phyloP scores from a whole-genome alignment of 1,140 invertebrate species.

The Temnothorax longispinosus region DNA sequence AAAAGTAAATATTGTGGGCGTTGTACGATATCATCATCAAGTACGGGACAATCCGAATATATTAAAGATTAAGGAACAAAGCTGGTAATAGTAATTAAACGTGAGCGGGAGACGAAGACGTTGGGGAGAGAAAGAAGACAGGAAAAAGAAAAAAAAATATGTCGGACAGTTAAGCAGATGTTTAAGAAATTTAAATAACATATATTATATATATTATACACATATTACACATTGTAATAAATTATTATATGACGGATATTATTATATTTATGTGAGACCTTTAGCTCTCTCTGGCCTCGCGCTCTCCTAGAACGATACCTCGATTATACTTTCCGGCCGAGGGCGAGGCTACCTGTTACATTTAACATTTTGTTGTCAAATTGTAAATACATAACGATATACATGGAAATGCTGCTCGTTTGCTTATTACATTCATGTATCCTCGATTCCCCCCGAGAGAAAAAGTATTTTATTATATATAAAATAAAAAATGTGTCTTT shows the following conservation, averaged over 20 bases:
- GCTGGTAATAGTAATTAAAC: constrained; percentile 66
- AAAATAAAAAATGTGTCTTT: not conserved
- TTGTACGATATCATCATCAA: constrained; percentile 76
- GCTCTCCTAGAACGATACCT: constrained; percentile 68
- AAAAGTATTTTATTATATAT: too few species aligned
- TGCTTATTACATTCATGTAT: not conserved
- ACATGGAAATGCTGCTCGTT: constrained; percentile 75
- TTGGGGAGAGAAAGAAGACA: constrained; percentile 19
- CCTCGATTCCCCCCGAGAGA: not conserved
- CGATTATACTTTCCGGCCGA: constrained; percentile 68
- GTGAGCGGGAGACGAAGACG: not conserved
- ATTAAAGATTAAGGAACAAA: constrained; percentile 69
- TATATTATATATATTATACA: constrained; percentile 69
- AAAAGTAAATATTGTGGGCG: constrained; percentile 62
- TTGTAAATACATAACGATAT: constrained; percentile 82
- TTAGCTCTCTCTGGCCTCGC: constrained; percentile 72
- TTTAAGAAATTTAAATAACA: constrained; percentile 74
- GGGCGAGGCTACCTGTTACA: constrained; percentile 76
- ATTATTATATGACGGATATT: constrained; percentile 78
- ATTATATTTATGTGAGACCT: constrained; percentile 76
- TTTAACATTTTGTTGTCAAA: constrained; percentile 81
- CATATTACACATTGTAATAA: constrained; percentile 74
- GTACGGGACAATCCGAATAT: constrained; percentile 79
- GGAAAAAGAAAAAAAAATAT: constrained; percentile 32
- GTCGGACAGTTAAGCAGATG: constrained; percentile 63